phyloP scores from a whole-genome alignment of 2,113 vertebrate genomes.

The Xiphophorus couchianus region DNA sequence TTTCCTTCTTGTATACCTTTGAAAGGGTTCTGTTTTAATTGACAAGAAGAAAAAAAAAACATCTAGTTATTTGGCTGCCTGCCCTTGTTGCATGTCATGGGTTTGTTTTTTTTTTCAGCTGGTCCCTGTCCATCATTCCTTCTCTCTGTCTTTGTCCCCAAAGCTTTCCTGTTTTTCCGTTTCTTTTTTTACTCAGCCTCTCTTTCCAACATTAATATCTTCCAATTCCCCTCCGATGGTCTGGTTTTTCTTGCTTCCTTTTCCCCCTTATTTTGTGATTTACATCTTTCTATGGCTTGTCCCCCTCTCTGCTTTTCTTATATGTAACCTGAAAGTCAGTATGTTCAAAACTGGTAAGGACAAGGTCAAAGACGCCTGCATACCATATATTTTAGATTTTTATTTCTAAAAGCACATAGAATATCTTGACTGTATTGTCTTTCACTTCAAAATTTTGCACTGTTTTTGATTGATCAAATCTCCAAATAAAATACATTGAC shows the following conservation, averaged over 20 bases:
- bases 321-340: no score
- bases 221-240: constrained; percentile 23
- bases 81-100: constrained; percentile 61
- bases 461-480: neutral
- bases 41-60: constrained; percentile 47
- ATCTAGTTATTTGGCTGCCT: constrained; percentile 43
- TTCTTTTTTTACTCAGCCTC: constrained; percentile 1
- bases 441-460: no score
- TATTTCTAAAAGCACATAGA: no score
- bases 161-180: constrained; percentile 5
- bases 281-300: constrained; percentile 41
- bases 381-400: no score
- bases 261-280: constrained; percentile 42
- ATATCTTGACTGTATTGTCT: no score
- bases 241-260: constrained; percentile 33
- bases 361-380: no score
- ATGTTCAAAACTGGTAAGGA: no score
- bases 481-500: no score
- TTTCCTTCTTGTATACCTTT: constrained; percentile 34
- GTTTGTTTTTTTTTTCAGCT: constrained; percentile 27
- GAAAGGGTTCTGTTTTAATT: constrained; percentile 63
- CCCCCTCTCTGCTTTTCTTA: constrained; percentile 17
- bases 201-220: constrained; percentile 22
- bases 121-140: constrained; percentile 53
- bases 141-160: constrained; percentile 22